Evolutionary conservation across 2,888 invertebrate genomes (phyloP).

Genomic region (Drosophila multiciliata): DNA sequence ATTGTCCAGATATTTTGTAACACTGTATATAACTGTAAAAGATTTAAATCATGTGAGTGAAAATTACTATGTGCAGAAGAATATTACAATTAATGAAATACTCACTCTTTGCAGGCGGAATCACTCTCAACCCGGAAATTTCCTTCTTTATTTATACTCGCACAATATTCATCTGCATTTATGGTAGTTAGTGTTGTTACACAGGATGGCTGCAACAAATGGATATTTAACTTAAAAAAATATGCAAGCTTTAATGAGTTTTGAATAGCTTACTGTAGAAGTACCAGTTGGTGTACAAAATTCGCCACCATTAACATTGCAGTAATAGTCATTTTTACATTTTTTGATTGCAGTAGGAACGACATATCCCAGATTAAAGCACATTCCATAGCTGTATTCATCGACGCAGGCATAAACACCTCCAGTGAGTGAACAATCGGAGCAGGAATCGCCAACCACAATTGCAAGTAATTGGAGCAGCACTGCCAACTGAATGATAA

Average conservation of each 20-base stretch:
- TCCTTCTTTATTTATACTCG: slow-evolving; percentile 38
- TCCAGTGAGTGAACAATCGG: slow-evolving; percentile 49
- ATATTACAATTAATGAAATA: not conserved
- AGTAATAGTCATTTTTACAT: slow-evolving; percentile 47
- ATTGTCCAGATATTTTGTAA: slow-evolving; percentile 48
- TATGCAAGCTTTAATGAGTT: not conserved
- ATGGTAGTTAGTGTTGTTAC: not conserved
- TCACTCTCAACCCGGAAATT: slow-evolving; percentile 53
- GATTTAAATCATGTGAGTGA: not conserved
- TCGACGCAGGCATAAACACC: slow-evolving; percentile 52
- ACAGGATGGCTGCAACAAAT: slow-evolving; percentile 45
- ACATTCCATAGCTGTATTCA: slow-evolving; percentile 57
- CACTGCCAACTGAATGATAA: slow-evolving; percentile 8
- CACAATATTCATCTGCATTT: slow-evolving; percentile 43
- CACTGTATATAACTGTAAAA: slow-evolving; percentile 57
- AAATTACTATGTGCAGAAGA: not conserved
- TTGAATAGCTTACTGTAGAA: slow-evolving; percentile 34
- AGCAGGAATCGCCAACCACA: slow-evolving; percentile 28
- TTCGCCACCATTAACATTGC: slow-evolving; percentile 30
- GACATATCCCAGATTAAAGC: slow-evolving; percentile 23
- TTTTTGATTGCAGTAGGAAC: slow-evolving; percentile 1
- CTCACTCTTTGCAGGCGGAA: slow-evolving; percentile 65
- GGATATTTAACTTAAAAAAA: not conserved
- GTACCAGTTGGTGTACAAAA: slow-evolving; percentile 47
- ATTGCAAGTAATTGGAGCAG: slow-evolving; percentile 2